Evolutionary conservation across 2,113 vertebrate genomes (phyloP).

Genomic region (Gallinago jamesoni): DNA sequence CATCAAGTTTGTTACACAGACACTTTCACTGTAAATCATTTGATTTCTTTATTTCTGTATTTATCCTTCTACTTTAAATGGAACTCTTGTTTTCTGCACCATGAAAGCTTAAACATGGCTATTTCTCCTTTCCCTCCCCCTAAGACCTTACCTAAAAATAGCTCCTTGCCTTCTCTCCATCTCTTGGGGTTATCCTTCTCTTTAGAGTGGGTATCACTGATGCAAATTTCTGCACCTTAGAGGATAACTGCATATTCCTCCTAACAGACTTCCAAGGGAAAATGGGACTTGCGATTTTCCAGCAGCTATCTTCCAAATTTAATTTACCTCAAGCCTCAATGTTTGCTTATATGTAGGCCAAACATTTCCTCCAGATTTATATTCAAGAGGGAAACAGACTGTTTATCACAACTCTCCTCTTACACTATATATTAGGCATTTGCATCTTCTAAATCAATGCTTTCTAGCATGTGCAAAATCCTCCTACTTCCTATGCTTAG

Average conservation of each 20-base stretch:
- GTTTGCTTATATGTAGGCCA: constrained; percentile 65
- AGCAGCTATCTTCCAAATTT: constrained; percentile 55
- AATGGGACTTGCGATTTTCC: not conserved
- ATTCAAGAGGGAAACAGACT: not conserved
- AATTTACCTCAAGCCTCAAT: constrained; percentile 42
- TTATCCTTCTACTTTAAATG: not conserved
- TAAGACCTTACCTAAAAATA: constrained; percentile 4
- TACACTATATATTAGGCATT: not conserved
- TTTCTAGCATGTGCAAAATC: not conserved
- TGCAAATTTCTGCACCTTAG: constrained; percentile 54
- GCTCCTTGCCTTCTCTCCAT: constrained; percentile 1
- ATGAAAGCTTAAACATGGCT: not conserved
- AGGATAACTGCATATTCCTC: constrained; percentile 41
- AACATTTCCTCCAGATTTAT: constrained; percentile 39
- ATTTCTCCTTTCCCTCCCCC: not conserved
- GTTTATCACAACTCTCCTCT: constrained; percentile 45
- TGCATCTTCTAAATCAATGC: constrained; percentile 9
- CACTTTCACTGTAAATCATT: not conserved
- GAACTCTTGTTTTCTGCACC: not conserved
- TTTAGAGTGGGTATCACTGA: constrained; percentile 37
- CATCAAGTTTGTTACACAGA: not conserved
- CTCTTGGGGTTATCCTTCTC: constrained; percentile 30
- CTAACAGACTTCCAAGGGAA: constrained; percentile 23
- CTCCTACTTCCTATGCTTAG: not conserved
- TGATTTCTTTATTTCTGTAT: not conserved